Conservation (phyloP, 2,797 vertebrate genomes). For the Chiroxiphia lanceolata region DNA sequence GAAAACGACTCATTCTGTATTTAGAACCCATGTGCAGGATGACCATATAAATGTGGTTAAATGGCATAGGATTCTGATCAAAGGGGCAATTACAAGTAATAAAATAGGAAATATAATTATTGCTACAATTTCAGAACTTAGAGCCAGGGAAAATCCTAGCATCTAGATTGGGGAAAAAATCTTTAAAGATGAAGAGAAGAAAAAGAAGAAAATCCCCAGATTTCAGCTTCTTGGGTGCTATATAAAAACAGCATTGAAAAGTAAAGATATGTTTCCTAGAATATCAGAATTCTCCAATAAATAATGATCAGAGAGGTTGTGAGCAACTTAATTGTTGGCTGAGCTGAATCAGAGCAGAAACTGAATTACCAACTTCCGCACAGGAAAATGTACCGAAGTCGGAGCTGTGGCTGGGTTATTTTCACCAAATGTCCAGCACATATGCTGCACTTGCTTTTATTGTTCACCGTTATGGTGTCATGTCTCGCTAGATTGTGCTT, state of each 20-base stretch:
- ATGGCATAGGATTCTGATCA: conserved; percentile 47
- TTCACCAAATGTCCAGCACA: conserved; percentile 66
- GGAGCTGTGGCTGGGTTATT: conserved; percentile 50
- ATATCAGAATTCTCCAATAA: background rate
- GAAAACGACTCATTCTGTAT: background rate
- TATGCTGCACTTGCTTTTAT: conserved; percentile 57
- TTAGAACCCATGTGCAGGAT: background rate
- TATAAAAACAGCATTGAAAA: background rate
- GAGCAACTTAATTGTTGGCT: background rate
- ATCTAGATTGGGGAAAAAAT: background rate
- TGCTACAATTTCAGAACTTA: conserved; percentile 40
- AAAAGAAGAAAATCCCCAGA: background rate
- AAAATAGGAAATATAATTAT: conserved; percentile 60
- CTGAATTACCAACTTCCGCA: conserved; percentile 2
- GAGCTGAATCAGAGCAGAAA: background rate
- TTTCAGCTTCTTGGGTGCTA: background rate
- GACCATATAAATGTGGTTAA: conserved; percentile 55
- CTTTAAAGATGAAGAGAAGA: background rate
- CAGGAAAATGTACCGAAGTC: background rate
- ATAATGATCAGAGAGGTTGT: background rate
- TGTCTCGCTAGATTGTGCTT: conserved; percentile 71
- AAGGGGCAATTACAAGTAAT: conserved; percentile 44
- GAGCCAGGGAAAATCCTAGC: background rate
- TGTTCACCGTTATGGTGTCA: conserved; percentile 67
- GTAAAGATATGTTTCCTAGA: background rate